A percentile compares a stretch with the other conserved stretches of the same genome.
Evolutionary conservation across 2,888 invertebrate species (phyloP).

Genomic region (Thera britannica): DNA sequence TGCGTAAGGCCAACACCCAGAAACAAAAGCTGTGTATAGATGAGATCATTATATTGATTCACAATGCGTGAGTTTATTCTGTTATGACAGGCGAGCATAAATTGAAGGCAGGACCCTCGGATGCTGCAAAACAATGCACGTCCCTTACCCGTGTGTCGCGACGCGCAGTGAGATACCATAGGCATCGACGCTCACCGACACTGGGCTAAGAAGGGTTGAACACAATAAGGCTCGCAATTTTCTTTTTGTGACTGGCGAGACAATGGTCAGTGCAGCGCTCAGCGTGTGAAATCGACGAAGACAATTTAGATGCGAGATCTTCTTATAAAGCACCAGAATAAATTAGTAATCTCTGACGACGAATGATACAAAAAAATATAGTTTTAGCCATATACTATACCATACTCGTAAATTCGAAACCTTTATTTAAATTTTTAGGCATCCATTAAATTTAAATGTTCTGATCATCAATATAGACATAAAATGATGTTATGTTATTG

Average conservation of each 20-base stretch:
- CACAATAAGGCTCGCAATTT: conserved; percentile 73
- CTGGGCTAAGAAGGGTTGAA: conserved; percentile 71
- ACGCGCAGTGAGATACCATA: conserved; percentile 76
- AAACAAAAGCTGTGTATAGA: conserved; percentile 78
- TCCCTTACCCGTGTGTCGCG: conserved; percentile 70
- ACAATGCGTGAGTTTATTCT: conserved; percentile 83
- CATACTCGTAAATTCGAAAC: no score
- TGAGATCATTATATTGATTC: conserved; percentile 81
- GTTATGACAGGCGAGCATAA: conserved; percentile 84
- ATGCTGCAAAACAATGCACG: conserved; percentile 80
- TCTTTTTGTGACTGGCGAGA: conserved; percentile 73
- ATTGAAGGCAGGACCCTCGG: conserved; percentile 79
- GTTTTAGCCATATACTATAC: neutral
- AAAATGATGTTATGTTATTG: neutral
- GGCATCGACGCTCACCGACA: conserved; percentile 72
- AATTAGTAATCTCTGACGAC: conserved; percentile 45
- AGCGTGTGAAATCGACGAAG: conserved; percentile 74
- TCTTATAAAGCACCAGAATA: conserved; percentile 54
- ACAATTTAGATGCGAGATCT: conserved; percentile 51
- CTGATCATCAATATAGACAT: neutral
- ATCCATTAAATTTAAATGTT: conserved; percentile 6
- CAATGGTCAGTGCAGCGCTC: conserved; percentile 73
- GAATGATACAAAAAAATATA: conserved; percentile 12
- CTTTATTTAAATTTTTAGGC: conserved; percentile 1
- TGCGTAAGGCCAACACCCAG: conserved; percentile 76